Evolutionary conservation across 2,888 invertebrate species (phyloP).

Genomic region (Leptopterna dolabrata): DNA sequence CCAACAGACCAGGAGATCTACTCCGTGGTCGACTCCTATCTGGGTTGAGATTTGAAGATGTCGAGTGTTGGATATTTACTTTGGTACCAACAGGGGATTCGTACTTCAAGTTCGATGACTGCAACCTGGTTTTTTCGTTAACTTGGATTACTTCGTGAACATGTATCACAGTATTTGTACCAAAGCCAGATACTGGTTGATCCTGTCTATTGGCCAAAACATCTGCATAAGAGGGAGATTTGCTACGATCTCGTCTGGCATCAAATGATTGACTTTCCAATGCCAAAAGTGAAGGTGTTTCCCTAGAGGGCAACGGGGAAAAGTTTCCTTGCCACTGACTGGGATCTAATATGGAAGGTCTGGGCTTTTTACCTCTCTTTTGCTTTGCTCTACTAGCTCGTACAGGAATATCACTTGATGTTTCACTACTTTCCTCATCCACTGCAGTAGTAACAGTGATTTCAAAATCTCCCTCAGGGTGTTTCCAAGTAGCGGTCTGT

Average conservation of each 20-base stretch:
- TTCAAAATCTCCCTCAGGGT: conserved; percentile 9
- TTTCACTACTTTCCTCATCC: conserved; percentile 46
- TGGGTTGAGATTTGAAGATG: not conserved
- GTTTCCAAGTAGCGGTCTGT: not conserved
- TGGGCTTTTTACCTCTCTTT: conserved; percentile 6
- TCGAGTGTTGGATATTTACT: not conserved
- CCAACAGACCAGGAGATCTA: not conserved
- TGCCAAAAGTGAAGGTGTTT: not conserved
- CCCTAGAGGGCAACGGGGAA: not conserved
- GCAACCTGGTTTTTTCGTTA: not conserved
- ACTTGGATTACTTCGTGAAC: not conserved
- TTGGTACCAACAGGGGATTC: not conserved
- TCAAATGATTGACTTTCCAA: not conserved
- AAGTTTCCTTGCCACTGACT: conserved; percentile 23
- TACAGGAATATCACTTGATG: conserved; percentile 29
- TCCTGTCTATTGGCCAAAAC: conserved; percentile 46
- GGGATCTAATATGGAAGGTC: conserved; percentile 37
- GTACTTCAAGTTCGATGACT: not conserved
- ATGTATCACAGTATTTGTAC: not conserved
- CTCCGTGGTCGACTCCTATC: not conserved
- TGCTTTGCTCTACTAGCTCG: conserved; percentile 34
- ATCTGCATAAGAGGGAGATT: conserved; percentile 46
- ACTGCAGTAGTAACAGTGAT: conserved; percentile 27
- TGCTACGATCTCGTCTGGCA: conserved; percentile 4
- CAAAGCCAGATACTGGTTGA: not conserved